Conservation (phyloP, 2,888 invertebrate species). For the Beris morrisii region DNA sequence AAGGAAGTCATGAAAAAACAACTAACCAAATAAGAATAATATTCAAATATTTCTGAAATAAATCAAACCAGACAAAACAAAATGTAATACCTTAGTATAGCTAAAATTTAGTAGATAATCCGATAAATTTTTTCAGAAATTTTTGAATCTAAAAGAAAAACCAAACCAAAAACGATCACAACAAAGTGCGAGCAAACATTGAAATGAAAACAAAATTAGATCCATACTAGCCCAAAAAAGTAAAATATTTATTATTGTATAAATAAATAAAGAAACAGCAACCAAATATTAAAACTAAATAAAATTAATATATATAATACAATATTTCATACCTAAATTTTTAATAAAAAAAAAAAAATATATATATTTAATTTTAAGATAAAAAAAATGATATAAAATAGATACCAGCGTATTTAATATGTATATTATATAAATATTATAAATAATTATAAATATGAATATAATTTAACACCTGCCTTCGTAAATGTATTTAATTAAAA, state of each 20-base stretch:
- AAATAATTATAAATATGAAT: slow-evolving; percentile 25
- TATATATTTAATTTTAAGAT: slow-evolving; percentile 34
- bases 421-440: slow-evolving; percentile 33
- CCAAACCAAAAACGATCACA: too few relatives aligned
- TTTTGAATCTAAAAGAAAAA: slow-evolving; percentile 17
- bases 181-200: neutral
- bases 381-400: slow-evolving; percentile 35
- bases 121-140: slow-evolving; percentile 31
- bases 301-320: slow-evolving; percentile 37
- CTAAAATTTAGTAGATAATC: slow-evolving; percentile 13
- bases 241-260: slow-evolving; percentile 11
- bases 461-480: slow-evolving; percentile 41
- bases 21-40: slow-evolving; percentile 39
- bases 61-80: neutral
- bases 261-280: slow-evolving; percentile 4
- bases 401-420: slow-evolving; percentile 36
- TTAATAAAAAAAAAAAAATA: slow-evolving; percentile 40
- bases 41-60: slow-evolving; percentile 40
- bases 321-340: slow-evolving; percentile 34
- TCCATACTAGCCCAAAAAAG: slow-evolving; percentile 37
- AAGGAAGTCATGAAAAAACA: slow-evolving; percentile 37
- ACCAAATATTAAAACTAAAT: slow-evolving; percentile 34
- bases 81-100: too few relatives aligned
- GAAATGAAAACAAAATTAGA: slow-evolving; percentile 39
- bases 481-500: slow-evolving; percentile 33